Base-by-base conservation (phyloP, 2,113 vertebrate species). In the Anhinga anhinga region DNA sequence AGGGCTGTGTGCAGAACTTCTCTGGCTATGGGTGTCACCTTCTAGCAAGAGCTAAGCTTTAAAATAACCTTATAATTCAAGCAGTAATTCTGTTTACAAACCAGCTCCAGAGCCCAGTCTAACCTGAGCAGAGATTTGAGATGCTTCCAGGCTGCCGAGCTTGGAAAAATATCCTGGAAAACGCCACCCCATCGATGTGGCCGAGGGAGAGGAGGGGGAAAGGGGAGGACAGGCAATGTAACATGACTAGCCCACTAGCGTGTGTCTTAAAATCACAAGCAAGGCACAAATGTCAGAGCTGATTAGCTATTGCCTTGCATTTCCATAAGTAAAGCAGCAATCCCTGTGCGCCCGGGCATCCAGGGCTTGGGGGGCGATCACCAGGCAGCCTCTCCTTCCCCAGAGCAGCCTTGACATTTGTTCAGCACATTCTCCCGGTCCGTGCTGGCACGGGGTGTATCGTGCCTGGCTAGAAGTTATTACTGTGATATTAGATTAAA, bases 361-460 rank as follows among this genome's bases (percentile, higher is more conserved):
- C 71, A 38, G 26, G 63, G 73, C 13, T 42, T 2, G 6, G 69
- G 59, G 53, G 34, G 12, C 4, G 6, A 90, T 38, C 11, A 2
- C 18, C 58, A 12, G 62, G 85, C 83, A 61, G 69, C 42, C 34
- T 76, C 50, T 70, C 40, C 63, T 61, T 85, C 59, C 89, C 91
- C 62, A 4, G 62, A 74, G 61, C 82, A 88, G 74, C 86, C 62
- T 29, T 94, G 96, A 91, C 94, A 97, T 91, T 94, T 95, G 70
- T 22, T 93, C 92, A 36, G 90, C 86, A 10, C 95, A 10, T 96
- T 83, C 87, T 63, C 12, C 14, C 2, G 52, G 61, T 77, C 84
- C 27, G 7, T 3, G 47, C 86, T 52, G 83, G 87, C 82, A 8
- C 26, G 19, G 61, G 18, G 14, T 1, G 22, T 6, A 6, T 58